These are phyloP conservation scores for Drosophila ironensis DNA, from an alignment of 1,140 invertebrate species.

Conservation along the genomic window DNA sequence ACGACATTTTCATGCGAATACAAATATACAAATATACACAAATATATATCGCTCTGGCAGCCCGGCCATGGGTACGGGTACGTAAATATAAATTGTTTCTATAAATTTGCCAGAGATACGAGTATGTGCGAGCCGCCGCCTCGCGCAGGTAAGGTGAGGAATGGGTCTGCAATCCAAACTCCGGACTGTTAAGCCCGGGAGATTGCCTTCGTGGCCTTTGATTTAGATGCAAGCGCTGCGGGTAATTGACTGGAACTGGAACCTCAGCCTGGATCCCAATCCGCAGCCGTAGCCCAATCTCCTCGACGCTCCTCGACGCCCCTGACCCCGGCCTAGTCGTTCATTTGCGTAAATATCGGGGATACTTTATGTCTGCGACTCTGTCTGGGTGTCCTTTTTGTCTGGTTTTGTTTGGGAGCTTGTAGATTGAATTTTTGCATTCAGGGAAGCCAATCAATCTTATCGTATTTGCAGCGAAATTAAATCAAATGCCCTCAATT, in stretches of 20 bases:
- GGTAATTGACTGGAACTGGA: conserved; percentile 58
- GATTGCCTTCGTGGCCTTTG: conserved; percentile 46
- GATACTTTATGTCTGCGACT: conserved; percentile 25
- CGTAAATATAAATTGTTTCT: conserved; percentile 49
- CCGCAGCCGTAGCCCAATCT: not conserved
- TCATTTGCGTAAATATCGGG: conserved; percentile 42
- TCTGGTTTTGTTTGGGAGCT: conserved; percentile 22
- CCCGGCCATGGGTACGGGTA: conserved; percentile 9
- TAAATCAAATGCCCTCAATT: conserved; percentile 36
- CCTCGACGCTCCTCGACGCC: not conserved
- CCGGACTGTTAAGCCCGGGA: conserved; percentile 23
- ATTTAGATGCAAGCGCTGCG: conserved; percentile 40
- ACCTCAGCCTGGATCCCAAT: conserved; percentile 16
- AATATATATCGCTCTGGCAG: conserved; percentile 2
- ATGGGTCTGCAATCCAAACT: conserved; percentile 18
- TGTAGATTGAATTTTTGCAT: conserved; percentile 34
- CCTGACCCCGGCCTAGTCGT: conserved; percentile 33
- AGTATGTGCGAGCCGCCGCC: too few species aligned
- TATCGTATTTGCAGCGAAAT: conserved; percentile 11
- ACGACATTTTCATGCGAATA: conserved; percentile 53
- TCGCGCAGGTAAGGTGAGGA: too few species aligned
- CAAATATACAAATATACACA: conserved; percentile 13
- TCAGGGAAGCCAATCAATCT: conserved; percentile 29
- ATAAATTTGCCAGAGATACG: conserved; percentile 59
- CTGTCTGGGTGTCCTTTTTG: not conserved